Percentiles rank a stretch among this genome's conserved stretches.
phyloP scores from a whole-genome alignment of 2,888 invertebrate genomes.

The Syrista parreyssii region DNA sequence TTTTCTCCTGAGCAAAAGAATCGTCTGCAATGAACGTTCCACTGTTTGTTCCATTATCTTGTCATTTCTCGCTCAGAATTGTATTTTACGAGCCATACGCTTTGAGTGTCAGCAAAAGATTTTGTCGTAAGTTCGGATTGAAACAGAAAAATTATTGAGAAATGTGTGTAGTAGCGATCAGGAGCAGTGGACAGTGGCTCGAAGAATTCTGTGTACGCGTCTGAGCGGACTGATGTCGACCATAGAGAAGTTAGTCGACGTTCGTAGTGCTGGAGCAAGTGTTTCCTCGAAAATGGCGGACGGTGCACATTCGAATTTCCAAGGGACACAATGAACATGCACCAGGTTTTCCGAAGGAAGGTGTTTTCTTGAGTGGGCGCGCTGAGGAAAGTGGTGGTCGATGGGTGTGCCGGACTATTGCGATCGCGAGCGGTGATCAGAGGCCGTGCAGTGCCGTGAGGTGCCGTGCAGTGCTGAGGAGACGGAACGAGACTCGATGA shows the following conservation, averaged over 20 bases:
- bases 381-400: slow-evolving; percentile 36
- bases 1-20: too few relatives aligned
- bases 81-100: too few relatives aligned
- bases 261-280: slow-evolving; percentile 46
- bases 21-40: too few relatives aligned
- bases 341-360: slow-evolving; percentile 38
- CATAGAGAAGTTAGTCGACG: slow-evolving; percentile 27
- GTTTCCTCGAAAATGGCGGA: slow-evolving; percentile 54
- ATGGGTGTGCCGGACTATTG: slow-evolving; percentile 29
- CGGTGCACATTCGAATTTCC: slow-evolving; percentile 52
- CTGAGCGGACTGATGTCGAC: slow-evolving; percentile 28
- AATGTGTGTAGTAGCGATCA: too few relatives aligned
- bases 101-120: too few relatives aligned
- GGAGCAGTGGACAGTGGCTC: too few relatives aligned
- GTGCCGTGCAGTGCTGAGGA: too few relatives aligned
- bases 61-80: too few relatives aligned
- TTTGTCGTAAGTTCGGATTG: too few relatives aligned
- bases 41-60: too few relatives aligned
- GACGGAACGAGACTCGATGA: slow-evolving; percentile 19
- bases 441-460: slow-evolving; percentile 11
- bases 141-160: too few relatives aligned
- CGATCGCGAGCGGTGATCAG: slow-evolving; percentile 34
- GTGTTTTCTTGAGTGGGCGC: slow-evolving; percentile 38
- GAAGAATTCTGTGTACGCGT: too few relatives aligned
- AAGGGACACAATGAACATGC: slow-evolving; percentile 47